Evolutionary conservation across 2,797 vertebrate species (phyloP).

Genomic region (Echeneis naucrates): DNA sequence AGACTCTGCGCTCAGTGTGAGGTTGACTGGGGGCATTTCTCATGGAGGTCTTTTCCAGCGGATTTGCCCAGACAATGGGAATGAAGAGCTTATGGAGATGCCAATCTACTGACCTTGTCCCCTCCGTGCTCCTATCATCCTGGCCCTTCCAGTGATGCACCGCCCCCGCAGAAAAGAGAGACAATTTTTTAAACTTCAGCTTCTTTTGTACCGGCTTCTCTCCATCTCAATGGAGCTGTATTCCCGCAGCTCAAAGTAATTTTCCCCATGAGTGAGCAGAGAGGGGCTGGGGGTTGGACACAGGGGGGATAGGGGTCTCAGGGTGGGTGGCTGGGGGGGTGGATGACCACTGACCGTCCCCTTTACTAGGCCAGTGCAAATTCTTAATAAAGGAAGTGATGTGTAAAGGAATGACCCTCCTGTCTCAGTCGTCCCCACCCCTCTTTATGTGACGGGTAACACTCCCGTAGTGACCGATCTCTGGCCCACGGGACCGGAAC

Average conservation of each 20-base stretch:
- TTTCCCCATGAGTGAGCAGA: conserved; percentile 78
- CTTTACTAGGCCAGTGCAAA: conserved; percentile 69
- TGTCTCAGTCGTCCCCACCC: conserved; percentile 47
- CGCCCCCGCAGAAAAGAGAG: conserved; percentile 57
- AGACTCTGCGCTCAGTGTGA: conserved; percentile 56
- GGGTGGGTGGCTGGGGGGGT: conserved; percentile 65
- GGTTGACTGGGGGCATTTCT: conserved; percentile 72
- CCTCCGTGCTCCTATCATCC: conserved; percentile 64
- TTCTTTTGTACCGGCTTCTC: conserved; percentile 72
- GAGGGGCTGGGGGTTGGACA: conserved; percentile 62
- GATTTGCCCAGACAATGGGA: conserved; percentile 73
- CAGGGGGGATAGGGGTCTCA: conserved; percentile 56
- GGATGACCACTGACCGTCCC: conserved; percentile 75
- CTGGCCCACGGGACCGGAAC: conserved; percentile 31
- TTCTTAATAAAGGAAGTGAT: conserved; percentile 75
- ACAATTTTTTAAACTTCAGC: conserved; percentile 79
- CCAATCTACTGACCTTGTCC: conserved; percentile 80
- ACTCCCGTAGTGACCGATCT: conserved; percentile 65
- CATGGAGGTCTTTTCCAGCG: conserved; percentile 67
- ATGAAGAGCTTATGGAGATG: conserved; percentile 78
- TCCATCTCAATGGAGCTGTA: conserved; percentile 77
- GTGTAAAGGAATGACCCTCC: conserved; percentile 80
- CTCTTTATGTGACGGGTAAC: conserved; percentile 42
- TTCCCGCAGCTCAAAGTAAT: conserved; percentile 71
- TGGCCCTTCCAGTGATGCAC: conserved; percentile 44